Conservation (phyloP, 1,140 invertebrate species). For the Pantala flavescens region DNA sequence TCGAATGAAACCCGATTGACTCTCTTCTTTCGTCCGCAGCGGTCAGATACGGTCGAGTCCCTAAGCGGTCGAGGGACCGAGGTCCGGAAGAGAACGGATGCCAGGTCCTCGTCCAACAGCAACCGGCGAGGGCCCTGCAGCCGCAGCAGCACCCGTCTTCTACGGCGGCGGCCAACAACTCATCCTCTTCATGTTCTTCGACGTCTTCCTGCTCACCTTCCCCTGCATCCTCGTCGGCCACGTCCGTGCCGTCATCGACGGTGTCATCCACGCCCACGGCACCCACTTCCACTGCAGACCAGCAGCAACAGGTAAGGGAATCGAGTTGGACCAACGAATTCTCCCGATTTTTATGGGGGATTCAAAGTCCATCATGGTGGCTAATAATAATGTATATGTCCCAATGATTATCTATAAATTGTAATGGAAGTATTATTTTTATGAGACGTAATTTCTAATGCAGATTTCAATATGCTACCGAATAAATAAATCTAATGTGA, state of each 20-base stretch:
- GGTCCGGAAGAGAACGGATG: slow-evolving; percentile 35
- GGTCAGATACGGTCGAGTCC: slow-evolving; percentile 89
- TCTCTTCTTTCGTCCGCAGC: slow-evolving; percentile 45
- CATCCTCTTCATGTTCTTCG: neutral
- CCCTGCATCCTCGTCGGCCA: neutral
- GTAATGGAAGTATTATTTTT: too few relatives aligned
- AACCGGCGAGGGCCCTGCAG: slow-evolving; percentile 35
- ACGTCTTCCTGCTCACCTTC: neutral
- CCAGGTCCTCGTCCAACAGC: slow-evolving; percentile 39
- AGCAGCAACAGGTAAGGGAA: neutral
- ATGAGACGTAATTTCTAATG: too few relatives aligned
- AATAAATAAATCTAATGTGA: too few relatives aligned
- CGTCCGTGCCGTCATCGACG: slow-evolving; percentile 58
- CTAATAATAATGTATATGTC: too few relatives aligned
- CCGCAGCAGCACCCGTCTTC: slow-evolving; percentile 29
- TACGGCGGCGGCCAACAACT: neutral
- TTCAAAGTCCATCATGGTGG: too few relatives aligned
- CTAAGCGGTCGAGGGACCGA: slow-evolving; percentile 80
- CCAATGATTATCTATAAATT: too few relatives aligned
- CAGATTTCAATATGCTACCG: too few relatives aligned
- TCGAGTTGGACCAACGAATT: too few relatives aligned
- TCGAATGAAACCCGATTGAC: too few relatives aligned
- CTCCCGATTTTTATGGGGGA: too few relatives aligned
- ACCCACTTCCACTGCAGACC: neutral
- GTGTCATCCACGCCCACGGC: slow-evolving; percentile 48